phyloP scores from a whole-genome alignment of 2,888 invertebrate genomes.

The Allacma fusca region DNA sequence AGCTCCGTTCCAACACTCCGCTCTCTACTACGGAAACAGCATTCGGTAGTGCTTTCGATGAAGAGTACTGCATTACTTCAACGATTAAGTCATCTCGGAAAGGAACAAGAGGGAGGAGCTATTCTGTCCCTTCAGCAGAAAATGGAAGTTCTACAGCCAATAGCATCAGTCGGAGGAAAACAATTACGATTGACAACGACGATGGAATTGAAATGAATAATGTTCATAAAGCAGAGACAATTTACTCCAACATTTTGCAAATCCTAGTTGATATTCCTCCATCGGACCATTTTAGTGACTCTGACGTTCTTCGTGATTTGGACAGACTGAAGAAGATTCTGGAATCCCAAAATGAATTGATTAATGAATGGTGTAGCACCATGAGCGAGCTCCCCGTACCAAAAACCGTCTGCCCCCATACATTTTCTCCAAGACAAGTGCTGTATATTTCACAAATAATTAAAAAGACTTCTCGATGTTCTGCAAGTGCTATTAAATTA shows the following conservation, averaged over 20 bases:
- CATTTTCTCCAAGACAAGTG: constrained; percentile 57
- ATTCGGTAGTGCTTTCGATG: neutral
- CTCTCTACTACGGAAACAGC: constrained; percentile 9
- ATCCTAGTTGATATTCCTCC: constrained; percentile 49
- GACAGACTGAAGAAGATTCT: constrained; percentile 47
- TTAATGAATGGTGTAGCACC: constrained; percentile 50
- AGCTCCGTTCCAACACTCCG: neutral
- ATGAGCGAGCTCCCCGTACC: constrained; percentile 52
- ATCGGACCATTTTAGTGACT: constrained; percentile 48
- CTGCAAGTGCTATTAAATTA: constrained; percentile 48
- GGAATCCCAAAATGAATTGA: constrained; percentile 57
- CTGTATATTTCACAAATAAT: constrained; percentile 56
- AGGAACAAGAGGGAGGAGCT: constrained; percentile 23
- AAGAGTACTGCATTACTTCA: neutral
- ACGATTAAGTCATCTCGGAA: constrained; percentile 1
- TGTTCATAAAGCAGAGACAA: constrained; percentile 45
- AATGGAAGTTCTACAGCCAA: neutral
- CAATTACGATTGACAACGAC: neutral
- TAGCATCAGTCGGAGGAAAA: neutral
- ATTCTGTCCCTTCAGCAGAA: constrained; percentile 15
- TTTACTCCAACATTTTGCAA: constrained; percentile 56
- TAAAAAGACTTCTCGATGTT: constrained; percentile 48
- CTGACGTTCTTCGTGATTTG: constrained; percentile 49
- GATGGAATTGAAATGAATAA: neutral
- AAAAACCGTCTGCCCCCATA: constrained; percentile 57